Evolutionary conservation across 2,113 vertebrate species (phyloP).

Genomic region (Xenus cinereus): DNA sequence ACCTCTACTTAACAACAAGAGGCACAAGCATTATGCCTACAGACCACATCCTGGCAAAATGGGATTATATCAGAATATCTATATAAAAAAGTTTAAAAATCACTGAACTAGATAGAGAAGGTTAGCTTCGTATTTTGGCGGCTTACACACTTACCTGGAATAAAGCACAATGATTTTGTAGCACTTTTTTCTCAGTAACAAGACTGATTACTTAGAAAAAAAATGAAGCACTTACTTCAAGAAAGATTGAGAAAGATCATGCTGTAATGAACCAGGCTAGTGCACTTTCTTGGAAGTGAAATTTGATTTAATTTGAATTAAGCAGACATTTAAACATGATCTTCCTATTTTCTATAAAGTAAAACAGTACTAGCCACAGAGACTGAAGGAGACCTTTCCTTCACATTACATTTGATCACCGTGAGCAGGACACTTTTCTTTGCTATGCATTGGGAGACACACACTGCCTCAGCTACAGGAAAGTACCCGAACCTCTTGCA

Average conservation of each 20-base stretch:
- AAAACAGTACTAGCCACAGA: not conserved
- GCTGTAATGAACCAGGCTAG: not conserved
- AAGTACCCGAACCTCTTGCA: not conserved
- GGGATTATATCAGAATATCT: not conserved
- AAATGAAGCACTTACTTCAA: not conserved
- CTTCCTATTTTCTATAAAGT: not conserved
- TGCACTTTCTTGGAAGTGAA: not conserved
- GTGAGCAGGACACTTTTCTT: not conserved
- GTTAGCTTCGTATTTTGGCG: not conserved
- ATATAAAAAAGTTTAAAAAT: not conserved
- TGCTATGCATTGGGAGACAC: accelerated
- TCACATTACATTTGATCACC: not conserved
- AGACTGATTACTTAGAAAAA: not conserved
- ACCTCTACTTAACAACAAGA: not conserved
- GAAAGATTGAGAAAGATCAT: not conserved
- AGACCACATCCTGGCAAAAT: not conserved
- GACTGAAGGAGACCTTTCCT: not conserved
- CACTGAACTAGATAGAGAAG: not conserved
- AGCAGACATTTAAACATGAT: not conserved
- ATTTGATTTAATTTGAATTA: not conserved
- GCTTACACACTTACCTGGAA: not conserved
- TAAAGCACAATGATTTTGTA: not conserved
- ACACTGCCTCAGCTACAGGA: too few species aligned
- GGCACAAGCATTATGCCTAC: not conserved
- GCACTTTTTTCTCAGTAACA: not conserved